A percentile compares a stretch with the other conserved stretches of the same genome.
These are phyloP conservation scores for Eurypyga helias DNA, from an alignment of 2,113 vertebrate species.

Conservation along the genomic window DNA sequence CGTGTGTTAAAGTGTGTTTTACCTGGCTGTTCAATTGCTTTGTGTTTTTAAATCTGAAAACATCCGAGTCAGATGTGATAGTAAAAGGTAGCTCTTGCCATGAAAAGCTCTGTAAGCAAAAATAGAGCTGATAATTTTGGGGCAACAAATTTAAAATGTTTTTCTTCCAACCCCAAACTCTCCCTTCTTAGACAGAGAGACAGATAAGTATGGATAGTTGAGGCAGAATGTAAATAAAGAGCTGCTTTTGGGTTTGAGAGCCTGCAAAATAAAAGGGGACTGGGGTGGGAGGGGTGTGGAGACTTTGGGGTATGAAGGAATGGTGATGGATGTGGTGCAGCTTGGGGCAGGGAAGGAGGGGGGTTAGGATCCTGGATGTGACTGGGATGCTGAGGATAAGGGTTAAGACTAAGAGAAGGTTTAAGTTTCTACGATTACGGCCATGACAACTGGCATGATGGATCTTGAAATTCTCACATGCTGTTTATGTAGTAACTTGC, in stretches of 20 bases:
- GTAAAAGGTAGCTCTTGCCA: not conserved
- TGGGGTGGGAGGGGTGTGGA: not conserved
- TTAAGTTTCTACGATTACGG: not conserved
- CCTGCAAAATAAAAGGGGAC: not conserved
- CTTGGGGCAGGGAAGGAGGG: no score
- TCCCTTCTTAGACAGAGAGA: not conserved
- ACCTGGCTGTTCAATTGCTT: not conserved
- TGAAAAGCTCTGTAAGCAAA: not conserved
- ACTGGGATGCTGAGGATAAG: not conserved
- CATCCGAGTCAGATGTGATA: not conserved
- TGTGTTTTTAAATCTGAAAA: not conserved
- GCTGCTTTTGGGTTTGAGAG: not conserved
- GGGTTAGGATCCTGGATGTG: not conserved
- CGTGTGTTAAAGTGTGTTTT: not conserved
- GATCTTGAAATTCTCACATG: not conserved
- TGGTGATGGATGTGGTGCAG: not conserved
- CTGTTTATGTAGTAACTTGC: not conserved
- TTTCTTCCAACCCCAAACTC: not conserved
- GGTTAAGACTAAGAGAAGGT: not conserved
- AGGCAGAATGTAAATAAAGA: not conserved
- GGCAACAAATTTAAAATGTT: not conserved
- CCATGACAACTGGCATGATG: not conserved
- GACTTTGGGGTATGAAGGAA: not conserved
- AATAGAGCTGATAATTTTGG: not conserved
- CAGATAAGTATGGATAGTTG: not conserved